Base-by-base conservation (phyloP, 2,797 vertebrate species). In the Lithobates sylvaticus region DNA sequence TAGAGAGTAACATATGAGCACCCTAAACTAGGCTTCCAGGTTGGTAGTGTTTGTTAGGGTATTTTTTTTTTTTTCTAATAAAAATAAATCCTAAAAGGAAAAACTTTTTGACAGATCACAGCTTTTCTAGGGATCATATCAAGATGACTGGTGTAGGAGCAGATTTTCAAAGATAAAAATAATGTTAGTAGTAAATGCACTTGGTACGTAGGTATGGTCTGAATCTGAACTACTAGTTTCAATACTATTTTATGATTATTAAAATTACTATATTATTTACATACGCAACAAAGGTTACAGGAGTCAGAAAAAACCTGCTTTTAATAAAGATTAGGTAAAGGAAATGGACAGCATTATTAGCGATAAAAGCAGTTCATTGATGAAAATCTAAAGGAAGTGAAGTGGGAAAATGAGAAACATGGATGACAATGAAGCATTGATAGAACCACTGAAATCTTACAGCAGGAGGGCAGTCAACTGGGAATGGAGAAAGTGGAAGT, bases 341-440 rank as follows among this genome's bases (percentile, higher is more conserved):
- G 42, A 80, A 80, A 79, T 44, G 39, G 29, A 36, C 67, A 71
- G 47, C 21, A 36, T n/a, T 70, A 70, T 32, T 70, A n/a, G 67
- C 34, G 21, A 80, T 70, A 21, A 54, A 78, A 65, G 65, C n/a
- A 10, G 44, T 27, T 54, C 21, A 79, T 71, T 80, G 78, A 80
- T 80, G 44, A 71, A 80, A 80, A 34, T 70, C 39, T 34, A 54
- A 16, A 80, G 67, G 67, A 80, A 79, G 29, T 80, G 23, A 50
- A 42, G 65, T 26, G 65, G 26, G 32, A 70, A 70, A 80, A 80
- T 70, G 42, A 80, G 44, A 58, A 81, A 71, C 78, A 54, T 69
- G 47, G 32, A 7, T 21, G 69, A 81, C 78, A 70, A 81, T 32
- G 78, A 34, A 36, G 29, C 67, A 71, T 70, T 81, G 34, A 80